phyloP scores from a whole-genome alignment of 2,113 vertebrate species.

The Cyanoderma ruficeps region DNA sequence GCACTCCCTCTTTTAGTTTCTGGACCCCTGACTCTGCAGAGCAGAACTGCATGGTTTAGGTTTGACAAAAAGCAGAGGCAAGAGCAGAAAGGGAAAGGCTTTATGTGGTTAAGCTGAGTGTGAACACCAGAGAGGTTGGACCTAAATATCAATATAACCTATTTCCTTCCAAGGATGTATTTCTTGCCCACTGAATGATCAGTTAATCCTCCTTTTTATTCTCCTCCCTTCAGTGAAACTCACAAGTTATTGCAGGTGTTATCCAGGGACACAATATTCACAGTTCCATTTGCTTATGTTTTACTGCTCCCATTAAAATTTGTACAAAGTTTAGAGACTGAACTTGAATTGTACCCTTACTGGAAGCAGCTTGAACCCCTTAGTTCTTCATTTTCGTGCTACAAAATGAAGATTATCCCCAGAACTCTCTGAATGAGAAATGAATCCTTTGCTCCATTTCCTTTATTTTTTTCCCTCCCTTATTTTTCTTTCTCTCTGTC shows the following conservation, averaged over 20 bases:
- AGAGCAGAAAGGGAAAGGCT: not conserved
- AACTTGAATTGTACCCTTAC: conserved; percentile 6
- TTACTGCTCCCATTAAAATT: conserved; percentile 39
- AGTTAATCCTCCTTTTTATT: conserved; percentile 47
- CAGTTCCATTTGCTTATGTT: not conserved
- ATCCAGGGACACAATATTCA: conserved; percentile 25
- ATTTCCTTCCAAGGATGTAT: not conserved
- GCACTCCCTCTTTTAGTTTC: fast-evolving
- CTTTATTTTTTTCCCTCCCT: not conserved
- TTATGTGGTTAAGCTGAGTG: not conserved
- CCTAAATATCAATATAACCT: conserved; percentile 16
- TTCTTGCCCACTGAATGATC: conserved; percentile 13
- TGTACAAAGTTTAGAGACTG: conserved; percentile 1
- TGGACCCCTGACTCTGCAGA: not conserved
- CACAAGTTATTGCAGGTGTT: conserved; percentile 33
- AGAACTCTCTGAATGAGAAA: not conserved
- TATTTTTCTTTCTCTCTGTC: not conserved
- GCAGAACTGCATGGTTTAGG: not conserved
- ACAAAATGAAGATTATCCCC: not conserved
- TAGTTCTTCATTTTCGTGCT: not conserved
- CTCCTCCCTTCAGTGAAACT: not conserved
- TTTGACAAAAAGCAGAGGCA: not conserved
- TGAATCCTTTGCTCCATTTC: not conserved
- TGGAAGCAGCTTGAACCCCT: not conserved
- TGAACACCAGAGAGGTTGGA: not conserved